A percentile compares a stretch with the other conserved stretches of the same genome.
phyloP scores from a whole-genome alignment of 2,113 vertebrate species.

The Malurus alboscapulatus region DNA sequence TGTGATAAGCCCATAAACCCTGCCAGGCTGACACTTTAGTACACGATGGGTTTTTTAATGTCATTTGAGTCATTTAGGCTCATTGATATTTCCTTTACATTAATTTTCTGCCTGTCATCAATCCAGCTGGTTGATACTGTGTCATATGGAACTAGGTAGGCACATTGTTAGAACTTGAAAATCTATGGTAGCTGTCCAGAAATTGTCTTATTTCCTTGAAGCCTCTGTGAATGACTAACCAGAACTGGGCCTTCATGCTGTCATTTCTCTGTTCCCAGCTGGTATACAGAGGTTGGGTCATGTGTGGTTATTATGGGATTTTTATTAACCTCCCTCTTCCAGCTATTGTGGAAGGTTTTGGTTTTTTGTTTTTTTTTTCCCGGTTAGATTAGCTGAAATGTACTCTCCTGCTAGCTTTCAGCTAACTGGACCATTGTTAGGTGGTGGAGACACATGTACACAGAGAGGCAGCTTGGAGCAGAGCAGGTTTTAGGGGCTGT shows the following conservation, averaged over 20 bases:
- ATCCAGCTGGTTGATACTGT: neutral
- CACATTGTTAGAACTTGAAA: neutral
- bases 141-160: neutral
- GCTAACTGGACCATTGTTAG: neutral
- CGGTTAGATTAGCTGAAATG: neutral
- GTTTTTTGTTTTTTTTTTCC: neutral
- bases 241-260: neutral
- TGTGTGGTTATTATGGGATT: neutral
- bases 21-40: neutral
- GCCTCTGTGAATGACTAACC: neutral
- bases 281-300: neutral
- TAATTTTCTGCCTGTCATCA: neutral
- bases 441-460: neutral
- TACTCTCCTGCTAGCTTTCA: neutral
- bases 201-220: neutral
- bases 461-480: neutral
- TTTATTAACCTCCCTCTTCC: constrained; percentile 11
- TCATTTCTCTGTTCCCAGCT: neutral
- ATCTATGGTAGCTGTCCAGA: neutral
- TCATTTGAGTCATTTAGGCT: constrained; percentile 9
- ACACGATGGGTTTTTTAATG: constrained; percentile 7
- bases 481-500: neutral
- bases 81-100: constrained; percentile 11
- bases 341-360: neutral
- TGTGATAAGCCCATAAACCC: constrained; percentile 16